A percentile compares a stretch with the other conserved stretches of the same genome.
These are phyloP conservation scores for Formica exsecta DNA, from an alignment of 1,140 invertebrate species.

Conservation along the genomic window DNA sequence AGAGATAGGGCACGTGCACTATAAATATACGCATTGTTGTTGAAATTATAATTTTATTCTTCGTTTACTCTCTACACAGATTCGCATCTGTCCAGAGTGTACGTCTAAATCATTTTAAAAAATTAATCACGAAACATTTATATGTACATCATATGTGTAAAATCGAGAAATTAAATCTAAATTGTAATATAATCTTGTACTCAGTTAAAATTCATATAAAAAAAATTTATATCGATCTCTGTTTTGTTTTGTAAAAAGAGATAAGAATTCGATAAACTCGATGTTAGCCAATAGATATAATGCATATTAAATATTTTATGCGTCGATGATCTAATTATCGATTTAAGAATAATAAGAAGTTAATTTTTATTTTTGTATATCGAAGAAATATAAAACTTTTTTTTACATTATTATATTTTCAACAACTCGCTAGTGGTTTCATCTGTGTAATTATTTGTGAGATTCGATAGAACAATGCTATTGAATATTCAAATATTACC, in stretches of 20 bases:
- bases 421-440: not conserved
- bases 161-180: too few relatives aligned
- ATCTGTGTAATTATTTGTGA: not conserved
- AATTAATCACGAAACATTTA: not conserved
- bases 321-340: not conserved
- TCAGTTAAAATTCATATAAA: too few relatives aligned
- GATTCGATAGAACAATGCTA: not conserved
- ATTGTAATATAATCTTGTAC: too few relatives aligned
- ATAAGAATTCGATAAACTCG: not conserved
- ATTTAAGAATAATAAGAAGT: not conserved
- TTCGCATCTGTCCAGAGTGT: not conserved
- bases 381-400: not conserved
- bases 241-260: not conserved
- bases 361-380: not conserved
- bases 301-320: not conserved
- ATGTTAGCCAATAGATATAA: not conserved
- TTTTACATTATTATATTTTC: not conserved
- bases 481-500: not conserved
- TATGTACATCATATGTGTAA: too few relatives aligned
- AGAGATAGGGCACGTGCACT: not conserved
- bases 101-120: not conserved
- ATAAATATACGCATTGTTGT: not conserved
- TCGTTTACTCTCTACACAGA: not conserved
- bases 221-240: too few relatives aligned
- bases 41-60: conserved; percentile 15